Base-by-base conservation (phyloP, 2,113 vertebrate species). In the Atherinomorus stipes region DNA sequence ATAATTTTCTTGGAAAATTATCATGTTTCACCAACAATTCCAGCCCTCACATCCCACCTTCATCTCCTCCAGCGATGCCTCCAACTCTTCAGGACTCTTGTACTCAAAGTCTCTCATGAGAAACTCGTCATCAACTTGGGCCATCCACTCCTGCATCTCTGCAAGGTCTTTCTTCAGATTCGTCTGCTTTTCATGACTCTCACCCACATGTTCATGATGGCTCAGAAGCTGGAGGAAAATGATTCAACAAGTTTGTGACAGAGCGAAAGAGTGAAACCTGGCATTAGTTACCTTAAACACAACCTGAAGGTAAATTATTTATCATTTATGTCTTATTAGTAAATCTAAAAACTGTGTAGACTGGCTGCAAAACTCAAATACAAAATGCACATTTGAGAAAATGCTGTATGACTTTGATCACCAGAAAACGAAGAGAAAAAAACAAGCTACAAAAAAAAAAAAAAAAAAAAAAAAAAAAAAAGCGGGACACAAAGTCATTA, bases 71-170 rank as follows among this genome's bases (percentile, higher is more conserved):
- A 99, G 94, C 0, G 98, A 96, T 18, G 90, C 93, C 84, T 96
- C 95, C 22, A 99, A 92, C 57, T 99, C 98, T 91, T 97, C 97
- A 0, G 98, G 97, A 66, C 95, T 95, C 91, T 97, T 99, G 87
- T 98, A 99, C 64, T 99, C 98, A 82, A 99, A 99, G 91, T 99
- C 97, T 71, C 94, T 95, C 95, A 98, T 98, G 67, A 99, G 94
- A 86, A 98, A 96, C 40, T 99, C 98, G 71, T 99, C 97, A 62
- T 99, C 98, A 3, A 96, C 97, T 90, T 99, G 97, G 4, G 92
- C 76, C 95, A 99, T 96, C 98, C 98, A 99, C 60, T 99, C 97
- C 88, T 96, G 96, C 98, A 99, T 99, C 94, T 99, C 98, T 2
- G 94, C 94, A 94, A 99, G 91, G 89, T 99, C 98, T 83, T 99